phyloP scores from a whole-genome alignment of 2,797 vertebrate species.

The Sciurus vulgaris region DNA sequence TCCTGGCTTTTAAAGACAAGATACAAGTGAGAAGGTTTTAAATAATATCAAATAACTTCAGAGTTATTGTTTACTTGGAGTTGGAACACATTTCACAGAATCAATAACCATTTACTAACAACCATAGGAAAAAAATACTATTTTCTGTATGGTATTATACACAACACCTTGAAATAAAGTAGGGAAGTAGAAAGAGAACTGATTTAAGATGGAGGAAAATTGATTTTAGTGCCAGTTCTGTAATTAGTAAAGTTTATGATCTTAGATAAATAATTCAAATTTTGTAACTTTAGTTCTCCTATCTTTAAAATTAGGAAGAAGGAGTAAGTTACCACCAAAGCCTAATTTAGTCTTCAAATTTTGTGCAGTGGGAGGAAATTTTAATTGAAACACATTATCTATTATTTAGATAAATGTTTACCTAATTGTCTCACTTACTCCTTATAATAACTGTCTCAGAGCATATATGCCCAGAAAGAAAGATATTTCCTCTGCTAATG shows the following conservation, averaged over 20 bases:
- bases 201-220: neutral
- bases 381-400: neutral
- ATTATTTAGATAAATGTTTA: neutral
- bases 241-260: neutral
- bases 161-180: neutral
- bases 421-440: neutral
- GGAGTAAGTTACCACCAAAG: neutral
- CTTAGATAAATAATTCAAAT: neutral
- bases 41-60: neutral
- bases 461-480: neutral
- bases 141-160: neutral
- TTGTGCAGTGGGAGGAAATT: neutral
- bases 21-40: neutral
- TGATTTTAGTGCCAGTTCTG: neutral
- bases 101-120: neutral
- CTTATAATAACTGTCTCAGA: neutral
- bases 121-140: neutral
- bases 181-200: neutral
- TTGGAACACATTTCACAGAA: neutral
- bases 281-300: slow-evolving; percentile 8
- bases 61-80: neutral
- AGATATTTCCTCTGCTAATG: neutral
- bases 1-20: slow-evolving; percentile 10
- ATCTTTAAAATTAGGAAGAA: slow-evolving; percentile 11
- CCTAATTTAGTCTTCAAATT: neutral